Base-by-base conservation (phyloP, 2,113 vertebrate species). In the Stigmatopora argus region DNA sequence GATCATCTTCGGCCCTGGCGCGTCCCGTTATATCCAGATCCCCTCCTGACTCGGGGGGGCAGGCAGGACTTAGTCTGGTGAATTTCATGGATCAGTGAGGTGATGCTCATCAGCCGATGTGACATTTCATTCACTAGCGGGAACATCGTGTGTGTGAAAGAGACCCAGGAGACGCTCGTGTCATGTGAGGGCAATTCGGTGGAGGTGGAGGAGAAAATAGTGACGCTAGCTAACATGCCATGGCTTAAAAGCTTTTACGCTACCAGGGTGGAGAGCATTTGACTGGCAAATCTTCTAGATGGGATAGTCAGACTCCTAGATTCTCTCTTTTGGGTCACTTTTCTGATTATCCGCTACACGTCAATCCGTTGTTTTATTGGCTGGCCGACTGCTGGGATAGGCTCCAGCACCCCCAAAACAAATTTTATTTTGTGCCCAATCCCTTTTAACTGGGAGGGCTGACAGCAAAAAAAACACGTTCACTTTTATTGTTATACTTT, bases 111-210 rank as follows among this genome's bases (percentile, higher is more conserved):
- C 72, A 80, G 71, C 61, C 62, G 70, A 70, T 70, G 58, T 78
- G 49, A 84, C 82, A 86, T 83, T 81, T 85, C 56, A 67, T 48
- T 80, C 65, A 65, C 66, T 64, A 60, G 49, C 63, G 66, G 65
- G 41, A 78, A 62, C 63, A 7, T 66, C 38, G 61, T 47, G 0
- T 72, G 68, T 61, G 56, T 19, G 7, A 11, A 66, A n/a, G 56
- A 56, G 19, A 56, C 31, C 59, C 60, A 19, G 69, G 66, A 72
- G 71, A 69, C 57, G 0, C 35, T 5, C 48, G 58, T 44, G 58
- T 44, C 3, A 19, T 11, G 34, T 69, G 65, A 18, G 52, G 76
- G 56, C 48, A 70, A 44, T 21, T 69, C 65, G 77, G 46, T 15
- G 3, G 48, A 0, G 64, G 47, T 64, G 66, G 56, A 75, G 31